Evolutionary conservation across 2,113 vertebrate species (phyloP).

Genomic region (Dasypus novemcinctus): DNA sequence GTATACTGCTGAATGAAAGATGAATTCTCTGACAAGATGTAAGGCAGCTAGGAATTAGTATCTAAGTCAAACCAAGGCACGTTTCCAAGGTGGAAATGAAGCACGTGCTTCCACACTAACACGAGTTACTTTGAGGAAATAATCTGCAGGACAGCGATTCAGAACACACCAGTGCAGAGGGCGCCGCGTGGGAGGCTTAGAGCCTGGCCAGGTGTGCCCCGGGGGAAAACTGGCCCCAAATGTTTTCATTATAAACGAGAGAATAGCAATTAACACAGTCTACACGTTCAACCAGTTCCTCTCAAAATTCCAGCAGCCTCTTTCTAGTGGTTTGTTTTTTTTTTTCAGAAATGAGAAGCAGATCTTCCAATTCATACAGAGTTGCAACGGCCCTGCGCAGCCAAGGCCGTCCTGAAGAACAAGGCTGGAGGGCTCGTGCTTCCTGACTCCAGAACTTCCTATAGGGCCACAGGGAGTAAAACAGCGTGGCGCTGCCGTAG

Average conservation of each 20-base stretch:
- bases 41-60: fast-evolving
- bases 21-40: fast-evolving
- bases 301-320: too few species aligned
- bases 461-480: too few species aligned
- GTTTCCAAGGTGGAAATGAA: not conserved
- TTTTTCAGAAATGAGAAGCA: too few species aligned
- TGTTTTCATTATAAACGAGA: not conserved
- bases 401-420: too few species aligned
- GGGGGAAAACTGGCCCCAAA: not conserved
- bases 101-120: not conserved
- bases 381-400: too few species aligned
- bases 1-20: not conserved
- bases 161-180: fast-evolving
- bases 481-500: too few species aligned
- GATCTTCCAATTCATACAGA: too few species aligned
- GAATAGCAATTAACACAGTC: not conserved
- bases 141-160: fast-evolving
- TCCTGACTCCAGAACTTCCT: too few species aligned
- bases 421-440: too few species aligned
- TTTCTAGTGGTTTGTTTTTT: too few species aligned
- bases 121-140: not conserved
- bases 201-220: not conserved
- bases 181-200: not conserved
- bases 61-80: not conserved
- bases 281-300: too few species aligned